Percentiles rank a stretch among this genome's conserved stretches.
Evolutionary conservation across 92 coral and sea anemone species (phyloP).

Genomic region (Virgularia gustaviana): DNA sequence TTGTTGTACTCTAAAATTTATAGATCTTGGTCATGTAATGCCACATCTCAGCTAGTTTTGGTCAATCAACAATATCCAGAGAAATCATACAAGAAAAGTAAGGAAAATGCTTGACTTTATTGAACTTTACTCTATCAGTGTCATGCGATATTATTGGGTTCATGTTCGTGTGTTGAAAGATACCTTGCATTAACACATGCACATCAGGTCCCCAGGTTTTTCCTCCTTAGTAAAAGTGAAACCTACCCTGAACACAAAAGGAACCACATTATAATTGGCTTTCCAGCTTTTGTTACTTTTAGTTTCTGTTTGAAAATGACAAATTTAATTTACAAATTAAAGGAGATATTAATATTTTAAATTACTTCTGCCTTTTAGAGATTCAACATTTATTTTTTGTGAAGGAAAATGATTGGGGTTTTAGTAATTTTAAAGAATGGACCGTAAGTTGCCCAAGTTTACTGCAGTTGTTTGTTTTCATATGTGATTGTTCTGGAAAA

Average conservation of each 20-base stretch:
- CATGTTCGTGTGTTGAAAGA: too few relatives aligned
- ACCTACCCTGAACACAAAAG: too few relatives aligned
- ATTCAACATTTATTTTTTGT: constrained; percentile 92
- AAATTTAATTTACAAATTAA: background rate
- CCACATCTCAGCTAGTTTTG: constrained; percentile 73
- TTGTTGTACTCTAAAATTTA: background rate
- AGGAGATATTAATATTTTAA: too few relatives aligned
- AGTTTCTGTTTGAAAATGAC: background rate
- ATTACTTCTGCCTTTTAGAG: too few relatives aligned
- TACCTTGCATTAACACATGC: too few relatives aligned
- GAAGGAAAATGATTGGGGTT: constrained; percentile 99
- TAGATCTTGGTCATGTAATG: constrained; percentile 99
- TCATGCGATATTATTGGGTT: too few relatives aligned
- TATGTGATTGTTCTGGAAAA: background rate
- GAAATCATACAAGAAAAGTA: constrained; percentile 79
- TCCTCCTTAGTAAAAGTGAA: too few relatives aligned
- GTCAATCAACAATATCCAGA: constrained; percentile 67
- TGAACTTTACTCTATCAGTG: too few relatives aligned
- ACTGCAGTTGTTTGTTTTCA: background rate
- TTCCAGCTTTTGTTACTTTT: too few relatives aligned
- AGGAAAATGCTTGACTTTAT: too few relatives aligned
- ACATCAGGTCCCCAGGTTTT: too few relatives aligned
- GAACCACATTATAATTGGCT: too few relatives aligned
- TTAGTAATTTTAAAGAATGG: constrained; percentile 92
- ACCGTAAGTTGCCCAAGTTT: constrained; percentile 70